Percentiles rank a stretch among this genome's conserved stretches.
Conservation (phyloP, 2,797 vertebrate genomes). For the Choloepus didactylus region DNA sequence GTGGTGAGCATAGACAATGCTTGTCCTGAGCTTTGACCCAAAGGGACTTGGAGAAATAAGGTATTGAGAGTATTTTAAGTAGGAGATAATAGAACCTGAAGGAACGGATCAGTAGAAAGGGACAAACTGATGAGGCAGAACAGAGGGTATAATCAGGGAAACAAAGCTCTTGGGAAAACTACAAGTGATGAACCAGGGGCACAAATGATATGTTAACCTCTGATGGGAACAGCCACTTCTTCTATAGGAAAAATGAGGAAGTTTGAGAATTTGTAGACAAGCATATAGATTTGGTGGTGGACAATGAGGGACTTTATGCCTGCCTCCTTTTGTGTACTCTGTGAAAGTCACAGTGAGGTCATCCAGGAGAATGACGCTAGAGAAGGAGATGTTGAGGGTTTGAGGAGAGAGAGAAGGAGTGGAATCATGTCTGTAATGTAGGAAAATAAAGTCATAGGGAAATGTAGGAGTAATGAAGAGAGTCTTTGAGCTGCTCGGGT, state of each 20-base stretch:
- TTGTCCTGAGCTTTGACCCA: background rate
- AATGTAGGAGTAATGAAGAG: background rate
- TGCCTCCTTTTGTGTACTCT: background rate
- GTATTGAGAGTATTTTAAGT: fast-evolving
- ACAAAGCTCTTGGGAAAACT: background rate
- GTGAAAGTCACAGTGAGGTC: background rate
- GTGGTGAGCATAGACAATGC: background rate
- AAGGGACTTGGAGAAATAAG: background rate
- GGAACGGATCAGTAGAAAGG: background rate
- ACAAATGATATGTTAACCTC: fast-evolving
- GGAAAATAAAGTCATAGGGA: background rate
- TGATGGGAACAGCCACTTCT: too few relatives aligned
- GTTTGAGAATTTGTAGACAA: background rate
- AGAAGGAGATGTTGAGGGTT: background rate
- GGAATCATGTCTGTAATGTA: background rate
- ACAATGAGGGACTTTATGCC: background rate
- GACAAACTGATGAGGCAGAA: background rate
- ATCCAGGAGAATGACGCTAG: background rate
- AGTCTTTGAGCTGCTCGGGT: background rate
- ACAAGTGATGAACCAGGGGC: too few relatives aligned
- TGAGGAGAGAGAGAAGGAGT: background rate
- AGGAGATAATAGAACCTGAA: background rate
- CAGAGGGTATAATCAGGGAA: background rate
- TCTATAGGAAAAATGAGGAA: too few relatives aligned
- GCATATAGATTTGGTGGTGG: background rate